phyloP scores from a whole-genome alignment of 1,140 invertebrate species.

The Agrilus planipennis region DNA sequence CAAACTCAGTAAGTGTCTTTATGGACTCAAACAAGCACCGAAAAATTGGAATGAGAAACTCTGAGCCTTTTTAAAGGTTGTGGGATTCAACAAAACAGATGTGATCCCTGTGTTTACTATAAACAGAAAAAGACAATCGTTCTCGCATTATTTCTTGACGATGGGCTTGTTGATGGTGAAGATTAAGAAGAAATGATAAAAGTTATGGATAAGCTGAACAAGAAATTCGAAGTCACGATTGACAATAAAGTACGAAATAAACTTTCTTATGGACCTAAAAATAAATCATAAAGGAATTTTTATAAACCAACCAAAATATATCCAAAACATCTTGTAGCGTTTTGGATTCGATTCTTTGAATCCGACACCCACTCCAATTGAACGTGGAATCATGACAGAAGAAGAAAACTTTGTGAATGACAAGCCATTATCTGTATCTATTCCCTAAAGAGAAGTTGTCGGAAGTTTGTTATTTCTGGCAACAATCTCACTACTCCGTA shows the following conservation, averaged over 20 bases:
- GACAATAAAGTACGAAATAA: too few relatives aligned
- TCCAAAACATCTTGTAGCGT: too few relatives aligned
- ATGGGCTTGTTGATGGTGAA: slow-evolving; percentile 16
- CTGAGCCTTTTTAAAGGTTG: slow-evolving; percentile 8
- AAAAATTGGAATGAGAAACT: slow-evolving; percentile 32
- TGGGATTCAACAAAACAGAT: slow-evolving; percentile 20
- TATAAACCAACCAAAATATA: too few relatives aligned
- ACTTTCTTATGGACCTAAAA: not conserved
- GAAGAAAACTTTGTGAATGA: slow-evolving; percentile 10
- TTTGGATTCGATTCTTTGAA: too few relatives aligned
- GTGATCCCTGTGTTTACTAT: slow-evolving; percentile 28
- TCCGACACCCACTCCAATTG: slow-evolving; percentile 14
- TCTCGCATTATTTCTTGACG: too few relatives aligned
- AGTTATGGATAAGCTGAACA: slow-evolving; percentile 2
- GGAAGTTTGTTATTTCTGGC: slow-evolving; percentile 31
- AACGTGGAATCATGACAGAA: slow-evolving; percentile 13
- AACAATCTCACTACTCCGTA: slow-evolving; percentile 29
- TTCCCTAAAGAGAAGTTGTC: too few relatives aligned
- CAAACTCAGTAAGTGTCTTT: slow-evolving; percentile 30
- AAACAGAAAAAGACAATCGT: slow-evolving; percentile 18
- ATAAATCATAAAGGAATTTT: slow-evolving; percentile 12
- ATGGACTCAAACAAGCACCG: slow-evolving; percentile 36
- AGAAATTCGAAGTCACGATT: too few relatives aligned
- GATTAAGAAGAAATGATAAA: slow-evolving; percentile 3
- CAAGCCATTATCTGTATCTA: too few relatives aligned